Evolutionary conservation across 2,888 invertebrate genomes (phyloP), one percentile per base, ranked within the genome.

Genomic region (Chrysomela aeneicollis): DNA sequence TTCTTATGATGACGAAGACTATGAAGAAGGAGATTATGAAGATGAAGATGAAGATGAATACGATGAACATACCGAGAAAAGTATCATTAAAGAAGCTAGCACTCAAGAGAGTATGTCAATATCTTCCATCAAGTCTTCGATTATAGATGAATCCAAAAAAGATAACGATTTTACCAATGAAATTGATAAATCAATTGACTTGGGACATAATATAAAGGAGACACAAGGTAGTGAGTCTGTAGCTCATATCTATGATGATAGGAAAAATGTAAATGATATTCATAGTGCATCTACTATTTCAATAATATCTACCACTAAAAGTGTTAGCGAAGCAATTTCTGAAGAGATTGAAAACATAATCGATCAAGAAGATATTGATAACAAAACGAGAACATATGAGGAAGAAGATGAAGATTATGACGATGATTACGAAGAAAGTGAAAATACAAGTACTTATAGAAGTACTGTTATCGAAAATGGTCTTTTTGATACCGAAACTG

Each of bases 371-470:
- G 4, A 15, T 4, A 42, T 3, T 15, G 6, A 17, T 22, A 18
- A 30, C 30, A 15, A 32, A 54, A 19, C 19, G n/a, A 10, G 19
- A 50, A 19, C 51, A 70, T 51, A 68, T 72, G 61, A 62, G 10
- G 60, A 68, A n/a, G 66, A 63, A 22, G 68, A 74, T 19, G 59
- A 71, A 42, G 65, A 71, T 19, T 63, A 70, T 62, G 68, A 71
- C n/a, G 57, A 57, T 12, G 42, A 47, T 26, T 17, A 54, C 10
- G 37, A 54, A 18, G 54, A 19, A 37, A 52, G 30, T 22, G 54
- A 35, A 18, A 15, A 1, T 18, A 54, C n/a, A 17, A 19, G 2
- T 15, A 18, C 10, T 15, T 26, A 6, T 15, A 52, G 17, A 12
- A 30, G 10, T 50, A 50, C 17, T 18, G 6, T 17, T 15, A 18